A percentile compares a stretch with the other conserved stretches of the same genome.
phyloP scores from a whole-genome alignment of 2,797 vertebrate species.

The Acropternis orthonyx region DNA sequence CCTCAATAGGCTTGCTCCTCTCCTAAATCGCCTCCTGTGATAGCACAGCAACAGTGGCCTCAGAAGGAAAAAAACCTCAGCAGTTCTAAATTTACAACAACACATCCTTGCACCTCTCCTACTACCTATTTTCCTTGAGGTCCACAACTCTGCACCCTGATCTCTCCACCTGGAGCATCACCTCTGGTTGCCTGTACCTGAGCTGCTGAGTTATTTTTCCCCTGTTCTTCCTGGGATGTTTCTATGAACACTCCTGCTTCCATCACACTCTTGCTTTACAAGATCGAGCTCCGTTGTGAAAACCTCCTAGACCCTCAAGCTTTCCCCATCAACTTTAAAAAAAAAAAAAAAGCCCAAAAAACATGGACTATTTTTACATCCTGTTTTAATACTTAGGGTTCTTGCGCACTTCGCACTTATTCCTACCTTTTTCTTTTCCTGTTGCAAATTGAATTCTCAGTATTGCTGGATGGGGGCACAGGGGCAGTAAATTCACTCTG shows the following conservation, averaged over 20 bases:
- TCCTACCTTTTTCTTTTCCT: background rate
- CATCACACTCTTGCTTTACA: background rate
- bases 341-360: too few relatives aligned
- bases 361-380: too few relatives aligned
- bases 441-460: background rate
- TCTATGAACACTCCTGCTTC: background rate
- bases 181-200: fast-evolving
- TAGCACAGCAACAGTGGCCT: background rate
- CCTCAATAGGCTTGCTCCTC: background rate
- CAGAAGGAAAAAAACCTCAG: background rate
- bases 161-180: background rate
- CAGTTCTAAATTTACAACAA: background rate
- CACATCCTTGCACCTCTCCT: background rate
- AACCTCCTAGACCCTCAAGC: background rate
- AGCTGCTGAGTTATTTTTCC: background rate
- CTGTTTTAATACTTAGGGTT: background rate
- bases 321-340: background rate
- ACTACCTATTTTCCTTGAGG: background rate
- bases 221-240: background rate
- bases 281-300: background rate
- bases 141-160: background rate
- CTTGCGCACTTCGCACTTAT: background rate
- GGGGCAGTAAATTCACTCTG: background rate
- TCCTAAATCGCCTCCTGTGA: background rate
- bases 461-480: background rate